Evolutionary conservation across 2,797 vertebrate genomes (phyloP).

Genomic region (Gymnodraco acuticeps): DNA sequence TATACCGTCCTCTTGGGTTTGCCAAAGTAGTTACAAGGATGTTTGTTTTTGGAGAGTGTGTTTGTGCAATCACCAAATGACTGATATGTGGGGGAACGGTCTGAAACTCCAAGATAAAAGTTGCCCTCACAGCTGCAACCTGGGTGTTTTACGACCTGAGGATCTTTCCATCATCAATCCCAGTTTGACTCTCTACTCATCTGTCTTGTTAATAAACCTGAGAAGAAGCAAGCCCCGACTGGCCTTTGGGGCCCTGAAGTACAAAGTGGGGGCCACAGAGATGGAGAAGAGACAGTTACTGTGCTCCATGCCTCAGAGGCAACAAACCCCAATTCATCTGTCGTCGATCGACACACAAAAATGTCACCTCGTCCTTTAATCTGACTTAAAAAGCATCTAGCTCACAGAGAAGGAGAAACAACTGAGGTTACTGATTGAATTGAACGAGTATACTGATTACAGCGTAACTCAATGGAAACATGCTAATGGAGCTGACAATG

Average conservation of each 20-base stretch:
- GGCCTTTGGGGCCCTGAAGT: conserved; percentile 31
- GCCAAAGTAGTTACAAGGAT: neutral
- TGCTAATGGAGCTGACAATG: conserved; percentile 12
- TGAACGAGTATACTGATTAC: neutral
- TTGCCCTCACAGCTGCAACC: neutral
- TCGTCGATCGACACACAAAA: conserved; percentile 42
- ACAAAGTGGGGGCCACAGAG: conserved; percentile 33
- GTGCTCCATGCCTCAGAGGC: conserved; percentile 31
- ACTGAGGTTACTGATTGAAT: neutral
- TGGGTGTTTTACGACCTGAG: conserved; percentile 6
- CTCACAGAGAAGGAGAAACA: neutral
- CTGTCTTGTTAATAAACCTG: conserved; percentile 24
- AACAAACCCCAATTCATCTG: conserved; percentile 35
- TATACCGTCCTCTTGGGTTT: neutral
- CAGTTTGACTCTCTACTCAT: conserved; percentile 15
- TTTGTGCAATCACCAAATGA: neutral
- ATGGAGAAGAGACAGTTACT: conserved; percentile 21
- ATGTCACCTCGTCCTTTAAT: conserved; percentile 27
- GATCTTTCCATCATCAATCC: conserved; percentile 9
- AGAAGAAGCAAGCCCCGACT: conserved; percentile 50
- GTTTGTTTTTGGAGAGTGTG: neutral
- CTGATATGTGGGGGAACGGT: neutral
- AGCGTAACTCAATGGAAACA: neutral
- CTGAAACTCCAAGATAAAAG: conserved; percentile 6
- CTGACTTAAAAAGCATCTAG: neutral